Evolutionary conservation across 2,113 vertebrate genomes (phyloP).

Genomic region (Pluvialis apricaria): DNA sequence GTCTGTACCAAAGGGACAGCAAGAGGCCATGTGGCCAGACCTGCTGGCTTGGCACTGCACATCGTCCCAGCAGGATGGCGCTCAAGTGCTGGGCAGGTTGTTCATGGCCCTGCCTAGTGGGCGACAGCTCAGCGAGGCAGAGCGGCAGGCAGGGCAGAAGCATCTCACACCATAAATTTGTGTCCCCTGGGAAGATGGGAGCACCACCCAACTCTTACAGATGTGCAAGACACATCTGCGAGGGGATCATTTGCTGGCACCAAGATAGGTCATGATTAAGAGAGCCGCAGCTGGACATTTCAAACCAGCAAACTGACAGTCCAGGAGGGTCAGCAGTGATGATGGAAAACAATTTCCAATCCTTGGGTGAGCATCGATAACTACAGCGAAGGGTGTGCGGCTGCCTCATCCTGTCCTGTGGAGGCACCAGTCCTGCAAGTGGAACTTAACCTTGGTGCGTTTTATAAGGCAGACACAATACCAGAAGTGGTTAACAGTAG

Average conservation of each 20-base stretch:
- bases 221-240: neutral
- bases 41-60: neutral
- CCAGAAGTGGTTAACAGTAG: neutral
- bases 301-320: neutral
- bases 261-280: neutral
- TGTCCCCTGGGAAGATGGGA: neutral
- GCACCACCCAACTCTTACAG: neutral
- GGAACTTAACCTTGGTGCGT: neutral
- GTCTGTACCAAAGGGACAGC: neutral
- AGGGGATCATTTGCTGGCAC: neutral
- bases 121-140: rapidly evolving
- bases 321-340: neutral
- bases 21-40: neutral
- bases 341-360: neutral
- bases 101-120: neutral
- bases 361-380: neutral
- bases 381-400: rapidly evolving
- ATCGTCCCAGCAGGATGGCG: neutral
- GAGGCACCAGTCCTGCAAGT: neutral
- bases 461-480: neutral
- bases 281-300: neutral
- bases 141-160: neutral
- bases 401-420: neutral
- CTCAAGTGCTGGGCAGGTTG: neutral
- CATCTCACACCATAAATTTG: neutral